These are phyloP conservation scores for Gambusia affinis DNA, from an alignment of 2,113 vertebrate species.

Conservation along the genomic window DNA sequence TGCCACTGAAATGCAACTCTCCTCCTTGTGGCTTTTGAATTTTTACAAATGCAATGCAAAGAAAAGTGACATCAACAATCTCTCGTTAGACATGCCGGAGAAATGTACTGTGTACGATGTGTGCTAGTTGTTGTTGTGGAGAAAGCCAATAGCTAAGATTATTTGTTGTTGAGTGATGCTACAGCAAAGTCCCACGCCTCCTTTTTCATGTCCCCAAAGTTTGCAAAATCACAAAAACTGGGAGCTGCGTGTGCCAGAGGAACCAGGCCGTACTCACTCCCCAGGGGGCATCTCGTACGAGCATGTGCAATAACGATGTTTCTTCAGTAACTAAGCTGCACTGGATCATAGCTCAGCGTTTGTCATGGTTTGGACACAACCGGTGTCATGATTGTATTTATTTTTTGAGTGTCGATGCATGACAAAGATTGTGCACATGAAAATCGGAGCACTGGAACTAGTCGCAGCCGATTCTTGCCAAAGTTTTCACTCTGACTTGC, in stretches of 20 bases:
- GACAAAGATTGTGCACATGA: constrained; percentile 48
- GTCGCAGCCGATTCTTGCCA: constrained; percentile 75
- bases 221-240: neutral
- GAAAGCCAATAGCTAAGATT: constrained; percentile 44
- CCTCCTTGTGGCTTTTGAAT: constrained; percentile 44
- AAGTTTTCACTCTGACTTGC: constrained; percentile 76
- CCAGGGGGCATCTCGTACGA: constrained; percentile 61
- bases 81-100: constrained; percentile 53
- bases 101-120: constrained; percentile 59
- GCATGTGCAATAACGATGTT: constrained; percentile 81
- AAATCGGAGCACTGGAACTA: constrained; percentile 39
- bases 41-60: constrained; percentile 74
- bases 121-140: constrained; percentile 35
- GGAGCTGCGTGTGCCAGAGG: constrained; percentile 5
- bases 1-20: constrained; percentile 61
- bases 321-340: constrained; percentile 66
- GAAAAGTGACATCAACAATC: constrained; percentile 50
- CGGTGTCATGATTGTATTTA: constrained; percentile 62
- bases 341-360: constrained; percentile 58
- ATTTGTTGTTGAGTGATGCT: constrained; percentile 40
- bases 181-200: constrained; percentile 31
- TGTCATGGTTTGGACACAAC: constrained; percentile 51
- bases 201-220: constrained; percentile 24
- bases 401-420: constrained; percentile 69
- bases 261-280: constrained; percentile 66